Evolutionary conservation across 2,113 vertebrate species (phyloP).

Genomic region (Xenotilapia caudafasciata): DNA sequence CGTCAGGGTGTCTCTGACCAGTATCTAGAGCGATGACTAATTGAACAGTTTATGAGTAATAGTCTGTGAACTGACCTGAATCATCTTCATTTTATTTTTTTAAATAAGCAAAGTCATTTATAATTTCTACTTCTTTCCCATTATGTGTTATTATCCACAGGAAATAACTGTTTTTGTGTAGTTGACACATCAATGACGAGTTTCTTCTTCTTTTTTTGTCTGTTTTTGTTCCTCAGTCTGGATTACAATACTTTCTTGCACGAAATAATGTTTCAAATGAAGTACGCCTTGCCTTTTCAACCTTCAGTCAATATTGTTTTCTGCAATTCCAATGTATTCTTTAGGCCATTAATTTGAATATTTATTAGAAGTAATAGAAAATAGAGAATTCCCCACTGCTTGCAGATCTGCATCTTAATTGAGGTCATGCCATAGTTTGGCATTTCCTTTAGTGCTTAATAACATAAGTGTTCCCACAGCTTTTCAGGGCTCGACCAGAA

Average conservation of each 20-base stretch:
- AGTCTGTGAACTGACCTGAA: background rate
- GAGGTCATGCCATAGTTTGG: constrained; percentile 1
- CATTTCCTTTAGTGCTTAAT: background rate
- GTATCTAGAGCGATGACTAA: background rate
- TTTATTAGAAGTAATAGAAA: background rate
- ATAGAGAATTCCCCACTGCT: background rate
- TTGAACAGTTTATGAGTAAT: background rate
- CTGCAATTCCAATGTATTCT: background rate
- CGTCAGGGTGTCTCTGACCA: background rate
- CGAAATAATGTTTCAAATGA: background rate
- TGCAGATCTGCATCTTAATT: constrained; percentile 22
- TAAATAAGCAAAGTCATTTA: background rate
- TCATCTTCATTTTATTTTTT: background rate
- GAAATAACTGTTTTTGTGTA: background rate
- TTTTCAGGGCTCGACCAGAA: background rate
- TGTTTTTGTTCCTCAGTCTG: background rate
- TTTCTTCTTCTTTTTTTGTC: background rate
- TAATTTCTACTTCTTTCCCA: background rate
- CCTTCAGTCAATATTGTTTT: background rate
- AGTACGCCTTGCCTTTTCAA: background rate
- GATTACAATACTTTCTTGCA: background rate
- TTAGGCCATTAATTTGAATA: background rate
- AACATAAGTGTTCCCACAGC: background rate
- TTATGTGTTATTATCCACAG: background rate
- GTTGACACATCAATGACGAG: background rate